Base-by-base conservation (phyloP, 1,140 invertebrate species). In the Trichonephila clavipes region DNA sequence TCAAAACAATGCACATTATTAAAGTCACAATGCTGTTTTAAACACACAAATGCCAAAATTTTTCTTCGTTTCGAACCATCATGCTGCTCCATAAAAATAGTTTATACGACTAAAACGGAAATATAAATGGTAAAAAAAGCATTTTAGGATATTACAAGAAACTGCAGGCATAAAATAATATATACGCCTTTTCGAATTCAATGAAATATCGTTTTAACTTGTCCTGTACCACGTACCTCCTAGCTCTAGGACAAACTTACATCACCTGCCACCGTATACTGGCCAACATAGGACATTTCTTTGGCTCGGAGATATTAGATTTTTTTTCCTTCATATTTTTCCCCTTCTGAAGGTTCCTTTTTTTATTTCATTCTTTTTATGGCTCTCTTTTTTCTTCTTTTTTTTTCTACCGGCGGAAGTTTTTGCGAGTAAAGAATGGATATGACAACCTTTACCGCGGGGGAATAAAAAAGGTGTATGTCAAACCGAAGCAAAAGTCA, bases 381-480 rank as follows among this genome's bases (percentile, higher is more conserved):
- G n/a, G 83, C 10, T 85, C 44, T 85, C 58, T 85, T 85, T 44
- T 28, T 66, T n/a, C n/a, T 69, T 69, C n/a, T 85, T 28, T 85
- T 85, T 40, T 40, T 85, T 85, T 85, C 28, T 59, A 59, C 51
- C 16, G 34, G 34, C 62, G 86, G 86, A 66, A 64, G 62, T 88
- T 88, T 88, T 88, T 88, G 21, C 86, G 86, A 34, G 86, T 88
- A 88, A 88, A 88, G 86, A 88, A 88, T 88, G 86, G 86, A 88
- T 88, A 88, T 88, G 86, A 88, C 86, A 88, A 88, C 86, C 62
- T 88, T 88, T 88, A 44, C 59, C 62, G 44, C 44, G 86, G 28
- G 62, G 62, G 28, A 88, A 88, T 88, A 88, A 88, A 88, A 85
- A 64, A 59, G 58, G 86, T 88, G 21, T 51, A 88, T 88, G 86